These are phyloP conservation scores for Threskiornis aethiopicus DNA, from an alignment of 2,797 vertebrate species.

Conservation along the genomic window DNA sequence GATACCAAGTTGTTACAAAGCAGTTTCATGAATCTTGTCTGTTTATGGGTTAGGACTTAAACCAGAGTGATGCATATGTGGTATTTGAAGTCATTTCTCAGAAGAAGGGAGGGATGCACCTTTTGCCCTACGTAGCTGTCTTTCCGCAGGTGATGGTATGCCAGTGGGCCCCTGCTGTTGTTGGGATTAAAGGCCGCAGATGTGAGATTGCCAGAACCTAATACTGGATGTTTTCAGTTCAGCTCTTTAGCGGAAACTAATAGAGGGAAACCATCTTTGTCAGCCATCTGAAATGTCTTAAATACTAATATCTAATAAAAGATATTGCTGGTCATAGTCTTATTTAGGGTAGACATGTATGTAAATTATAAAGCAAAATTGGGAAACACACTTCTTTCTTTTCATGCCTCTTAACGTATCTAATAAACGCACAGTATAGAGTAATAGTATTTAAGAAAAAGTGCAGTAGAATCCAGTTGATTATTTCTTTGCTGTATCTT, in stretches of 20 bases:
- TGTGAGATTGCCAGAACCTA: neutral
- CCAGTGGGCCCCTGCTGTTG: neutral
- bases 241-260: neutral
- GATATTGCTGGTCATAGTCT: neutral
- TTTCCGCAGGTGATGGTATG: neutral
- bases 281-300: neutral
- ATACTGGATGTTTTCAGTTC: neutral
- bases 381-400: neutral
- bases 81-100: neutral
- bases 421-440: neutral
- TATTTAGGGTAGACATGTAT: neutral
- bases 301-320: neutral
- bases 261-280: neutral
- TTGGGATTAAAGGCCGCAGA: neutral
- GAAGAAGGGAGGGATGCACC: neutral
- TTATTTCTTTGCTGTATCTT: neutral
- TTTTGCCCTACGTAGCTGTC: neutral
- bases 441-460: neutral
- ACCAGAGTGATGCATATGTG: neutral
- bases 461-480: neutral
- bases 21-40: neutral
- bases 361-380: neutral
- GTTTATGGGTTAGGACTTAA: neutral
- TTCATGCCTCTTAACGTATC: neutral
- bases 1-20: neutral